Evolutionary conservation across 2,113 vertebrate genomes (phyloP), one percentile per base, ranked within the genome.

Genomic region (Notarius quadriscutis): DNA sequence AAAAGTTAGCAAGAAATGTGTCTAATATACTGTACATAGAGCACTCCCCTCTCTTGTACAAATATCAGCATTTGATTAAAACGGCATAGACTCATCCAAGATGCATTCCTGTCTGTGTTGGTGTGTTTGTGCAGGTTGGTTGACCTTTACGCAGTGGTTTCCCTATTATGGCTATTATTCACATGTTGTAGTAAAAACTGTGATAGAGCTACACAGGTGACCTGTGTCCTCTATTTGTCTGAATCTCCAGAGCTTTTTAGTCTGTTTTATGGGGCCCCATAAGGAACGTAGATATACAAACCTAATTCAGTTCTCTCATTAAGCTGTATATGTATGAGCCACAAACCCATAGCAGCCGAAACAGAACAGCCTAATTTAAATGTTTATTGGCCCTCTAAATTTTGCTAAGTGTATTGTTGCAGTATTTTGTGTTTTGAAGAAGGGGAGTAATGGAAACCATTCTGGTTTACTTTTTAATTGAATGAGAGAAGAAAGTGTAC

Each of bases 371-470:
- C n/a, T 55, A 27, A 55, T 79, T 79, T 55, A 58, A 27, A 79
- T 79, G 14, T 57, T 79, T 79, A 30, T 57, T 57, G 25, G 25
- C n/a, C 15, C 27, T 80, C 48, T 80, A 80, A 58, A 80, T 80
- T 80, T 80, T 5, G 51, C 34, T 58, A 57, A 80, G 27, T 58
- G 53, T 80, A 34, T 58, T 20, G 17, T 18, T 80, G 27, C 17
- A 8, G 55, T 30, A 15, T 27, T 78, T 78, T 57, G 25, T 80
- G 53, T 20, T 58, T 80, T 55, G 78, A 34, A 58, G 8, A 58
- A 58, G 20, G 27, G 27, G 3, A 58, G 27, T 55, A 34, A 30
- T 34, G 78, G 17, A 80, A 58, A 77, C 20, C 5, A n/a, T 22
- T 77, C 7, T 27, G 8, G 51, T 79, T 6, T 17, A 53, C 4